Base-by-base conservation (phyloP, 1,140 invertebrate genomes). In the Leptonema lineaticorne region DNA sequence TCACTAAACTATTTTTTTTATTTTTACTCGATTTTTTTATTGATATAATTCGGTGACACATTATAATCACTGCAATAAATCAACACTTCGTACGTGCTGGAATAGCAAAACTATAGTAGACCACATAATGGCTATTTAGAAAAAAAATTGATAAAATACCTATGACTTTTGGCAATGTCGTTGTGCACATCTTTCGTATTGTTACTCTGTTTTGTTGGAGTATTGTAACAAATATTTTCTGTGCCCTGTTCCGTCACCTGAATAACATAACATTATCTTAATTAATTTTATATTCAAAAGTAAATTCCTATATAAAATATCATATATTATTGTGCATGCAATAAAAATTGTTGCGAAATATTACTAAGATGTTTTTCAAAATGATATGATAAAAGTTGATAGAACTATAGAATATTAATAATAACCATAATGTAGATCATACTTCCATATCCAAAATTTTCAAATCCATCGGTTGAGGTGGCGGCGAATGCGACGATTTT, bases 391-490 rank as follows among this genome's bases (percentile, higher is more conserved):
- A n/a, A n/a, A n/a, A n/a, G n/a, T n/a, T n/a, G n/a, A n/a, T n/a
- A n/a, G n/a, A n/a, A n/a, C n/a, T n/a, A n/a, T n/a, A n/a, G n/a
- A n/a, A n/a, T n/a, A n/a, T n/a, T n/a, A n/a, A n/a, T n/a, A n/a
- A n/a, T n/a, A n/a, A n/a, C n/a, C 18, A 53, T 18, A 24, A 14
- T n/a, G 24, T n/a, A 16, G 16, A 48, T 6, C 50, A 5, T 59
- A 59, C 57, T 16, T 59, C 57, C 57, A 59, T 59, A 37, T 59
- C 57, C 5, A 59, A 22, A 24, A 59, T 59, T 59, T 59, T 59
- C 5, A 33, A 20, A 59, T 59, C 28, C 33, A 26, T 28, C 2
- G 30, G 57, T 16, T 30, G 57, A 33, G 14, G 11, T 30, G 22
- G 27, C n/a, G 22, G 8, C 27, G 50, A 24, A 53, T 53, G 2